These are phyloP conservation scores for Hydriomena furcata DNA, from an alignment of 2,888 invertebrate species.

Conservation along the genomic window DNA sequence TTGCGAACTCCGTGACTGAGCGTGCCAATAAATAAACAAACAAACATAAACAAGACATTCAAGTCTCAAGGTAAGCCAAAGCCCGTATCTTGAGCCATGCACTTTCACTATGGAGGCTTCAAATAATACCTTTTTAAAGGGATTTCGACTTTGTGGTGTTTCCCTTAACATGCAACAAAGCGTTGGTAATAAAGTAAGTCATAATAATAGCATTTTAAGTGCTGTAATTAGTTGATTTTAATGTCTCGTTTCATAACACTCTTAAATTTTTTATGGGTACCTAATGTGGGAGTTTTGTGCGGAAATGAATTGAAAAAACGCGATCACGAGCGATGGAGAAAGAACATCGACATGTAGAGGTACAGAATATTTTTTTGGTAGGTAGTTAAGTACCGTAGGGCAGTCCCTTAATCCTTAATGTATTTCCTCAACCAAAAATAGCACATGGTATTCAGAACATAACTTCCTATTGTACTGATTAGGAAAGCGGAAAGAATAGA, in stretches of 20 bases:
- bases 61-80: conserved; percentile 18
- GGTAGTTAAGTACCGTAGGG: background rate
- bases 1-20: conserved; percentile 9
- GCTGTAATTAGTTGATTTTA: conserved; percentile 27
- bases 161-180: conserved; percentile 34
- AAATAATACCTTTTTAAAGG: conserved; percentile 45
- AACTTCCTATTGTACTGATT: conserved; percentile 14
- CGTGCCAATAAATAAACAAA: conserved; percentile 23
- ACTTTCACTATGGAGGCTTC: conserved; percentile 47
- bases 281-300: too few species aligned
- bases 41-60: conserved; percentile 14
- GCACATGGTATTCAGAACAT: conserved; percentile 18
- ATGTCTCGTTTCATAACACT: conserved; percentile 17
- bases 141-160: conserved; percentile 46
- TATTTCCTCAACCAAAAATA: conserved; percentile 10
- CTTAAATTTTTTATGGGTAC: background rate
- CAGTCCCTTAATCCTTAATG: background rate
- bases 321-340: too few species aligned
- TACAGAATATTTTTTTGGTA: too few species aligned
- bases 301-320: too few species aligned
- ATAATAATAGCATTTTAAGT: conserved; percentile 26
- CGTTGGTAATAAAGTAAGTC: conserved; percentile 16
- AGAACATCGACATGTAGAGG: background rate
- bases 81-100: conserved; percentile 14
- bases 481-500: conserved; percentile 7